These are phyloP conservation scores for Lepidurus arcticus DNA, from an alignment of 1,140 invertebrate genomes.

Conservation along the genomic window DNA sequence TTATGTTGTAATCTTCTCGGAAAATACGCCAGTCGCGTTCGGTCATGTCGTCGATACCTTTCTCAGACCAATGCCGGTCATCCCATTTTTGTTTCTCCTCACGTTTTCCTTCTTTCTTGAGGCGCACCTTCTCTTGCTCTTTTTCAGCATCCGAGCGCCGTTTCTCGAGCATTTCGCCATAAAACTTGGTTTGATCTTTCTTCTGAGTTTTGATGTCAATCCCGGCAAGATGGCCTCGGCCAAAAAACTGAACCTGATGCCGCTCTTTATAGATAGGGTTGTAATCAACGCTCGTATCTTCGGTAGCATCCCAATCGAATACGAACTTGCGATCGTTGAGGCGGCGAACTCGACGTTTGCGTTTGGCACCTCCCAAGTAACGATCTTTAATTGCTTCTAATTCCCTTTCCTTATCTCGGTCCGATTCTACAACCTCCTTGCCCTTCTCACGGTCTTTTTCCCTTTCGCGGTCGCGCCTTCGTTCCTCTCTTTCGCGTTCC, in stretches of 20 bases:
- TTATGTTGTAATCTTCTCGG: constrained; percentile 98
- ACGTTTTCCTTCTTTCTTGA: constrained; percentile 90
- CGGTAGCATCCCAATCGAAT: constrained; percentile 98
- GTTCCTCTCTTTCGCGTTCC: constrained; percentile 44
- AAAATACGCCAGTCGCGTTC: constrained; percentile 99
- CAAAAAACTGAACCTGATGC: constrained; percentile 95
- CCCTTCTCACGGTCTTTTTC: constrained; percentile 43
- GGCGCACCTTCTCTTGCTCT: constrained; percentile 88
- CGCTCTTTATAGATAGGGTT: constrained; percentile 94
- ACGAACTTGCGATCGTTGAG: constrained; percentile 99
- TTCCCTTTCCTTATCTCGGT: constrained; percentile 84
- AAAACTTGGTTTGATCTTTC: constrained; percentile 95
- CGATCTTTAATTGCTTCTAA: constrained; percentile 88
- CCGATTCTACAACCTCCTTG: constrained; percentile 40
- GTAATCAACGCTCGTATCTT: constrained; percentile 97
- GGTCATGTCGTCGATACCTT: constrained; percentile 90
- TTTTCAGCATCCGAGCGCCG: constrained; percentile 94
- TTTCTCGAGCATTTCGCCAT: constrained; percentile 91
- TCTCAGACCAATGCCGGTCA: constrained; percentile 98
- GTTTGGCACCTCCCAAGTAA: constrained; percentile 91
- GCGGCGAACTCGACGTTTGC: constrained; percentile 82
- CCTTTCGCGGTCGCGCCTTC: constrained; percentile 43
- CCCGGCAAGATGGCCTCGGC: constrained; percentile 93
- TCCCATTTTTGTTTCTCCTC: constrained; percentile 99
- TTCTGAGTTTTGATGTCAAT: constrained; percentile 97